phyloP scores from a whole-genome alignment of 2,113 vertebrate species.

The Paradisaea rubra region DNA sequence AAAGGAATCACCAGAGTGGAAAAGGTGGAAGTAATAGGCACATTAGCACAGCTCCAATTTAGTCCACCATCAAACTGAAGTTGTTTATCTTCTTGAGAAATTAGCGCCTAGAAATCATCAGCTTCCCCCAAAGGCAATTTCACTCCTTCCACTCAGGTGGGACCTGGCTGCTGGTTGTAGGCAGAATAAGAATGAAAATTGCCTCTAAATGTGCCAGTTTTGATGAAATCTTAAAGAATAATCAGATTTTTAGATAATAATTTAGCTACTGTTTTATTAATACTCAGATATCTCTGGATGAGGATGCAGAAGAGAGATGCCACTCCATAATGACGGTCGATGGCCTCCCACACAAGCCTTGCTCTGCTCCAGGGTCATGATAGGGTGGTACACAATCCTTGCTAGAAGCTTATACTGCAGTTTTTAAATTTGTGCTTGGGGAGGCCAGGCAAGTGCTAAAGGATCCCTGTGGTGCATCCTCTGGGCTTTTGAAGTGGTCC shows the following conservation, averaged over 20 bases:
- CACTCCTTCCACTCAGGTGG: background rate
- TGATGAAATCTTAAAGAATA: background rate
- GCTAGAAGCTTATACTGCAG: background rate
- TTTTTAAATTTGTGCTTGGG: background rate
- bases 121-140: background rate
- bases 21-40: background rate
- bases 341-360: background rate
- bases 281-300: background rate
- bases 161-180: background rate
- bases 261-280: background rate
- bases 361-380: background rate
- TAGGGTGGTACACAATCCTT: background rate
- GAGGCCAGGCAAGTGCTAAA: background rate
- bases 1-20: background rate
- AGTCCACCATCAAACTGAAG: background rate
- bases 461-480: background rate
- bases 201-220: background rate
- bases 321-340: fast-evolving
- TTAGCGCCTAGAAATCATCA: background rate
- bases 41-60: background rate
- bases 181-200: background rate
- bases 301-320: background rate
- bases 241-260: background rate
- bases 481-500: background rate
- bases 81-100: background rate